phyloP scores from a whole-genome alignment of 2,113 vertebrate species.

The Cercopithecus mona region DNA sequence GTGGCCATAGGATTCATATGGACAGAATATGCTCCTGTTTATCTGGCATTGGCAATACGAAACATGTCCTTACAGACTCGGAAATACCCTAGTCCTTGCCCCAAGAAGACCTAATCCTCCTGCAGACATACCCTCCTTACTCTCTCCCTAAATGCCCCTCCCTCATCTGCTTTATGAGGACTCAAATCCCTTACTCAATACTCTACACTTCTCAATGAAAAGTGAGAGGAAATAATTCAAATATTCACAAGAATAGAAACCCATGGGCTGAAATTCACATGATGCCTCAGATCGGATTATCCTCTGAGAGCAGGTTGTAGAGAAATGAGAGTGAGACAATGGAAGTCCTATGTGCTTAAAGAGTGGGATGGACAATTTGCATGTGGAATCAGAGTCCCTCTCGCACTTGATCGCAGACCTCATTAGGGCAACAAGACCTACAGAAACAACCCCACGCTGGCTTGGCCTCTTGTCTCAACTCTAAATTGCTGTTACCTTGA shows the following conservation, averaged over 20 bases:
- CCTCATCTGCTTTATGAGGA: not conserved
- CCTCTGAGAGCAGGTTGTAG: not conserved
- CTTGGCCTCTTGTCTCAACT: not conserved
- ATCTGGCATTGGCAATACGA: not conserved
- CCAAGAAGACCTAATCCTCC: not conserved
- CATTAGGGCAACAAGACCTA: not conserved
- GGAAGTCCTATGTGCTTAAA: not conserved
- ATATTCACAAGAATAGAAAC: not conserved
- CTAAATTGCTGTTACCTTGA: not conserved
- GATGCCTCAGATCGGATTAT: not conserved
- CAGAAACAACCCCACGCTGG: fast-evolving
- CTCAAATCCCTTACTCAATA: not conserved
- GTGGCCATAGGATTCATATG: not conserved
- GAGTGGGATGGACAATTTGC: no score
- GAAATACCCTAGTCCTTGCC: not conserved
- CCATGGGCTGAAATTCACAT: not conserved
- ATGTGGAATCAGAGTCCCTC: not conserved
- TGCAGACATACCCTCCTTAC: not conserved
- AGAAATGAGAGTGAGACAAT: not conserved
- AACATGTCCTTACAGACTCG: not conserved
- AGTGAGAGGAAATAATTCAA: not conserved
- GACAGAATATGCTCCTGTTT: not conserved
- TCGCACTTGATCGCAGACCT: not conserved
- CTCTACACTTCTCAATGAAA: not conserved
- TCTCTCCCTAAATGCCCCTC: not conserved